Evolutionary conservation across 2,888 invertebrate species (phyloP).

Genomic region (Apamea anceps): DNA sequence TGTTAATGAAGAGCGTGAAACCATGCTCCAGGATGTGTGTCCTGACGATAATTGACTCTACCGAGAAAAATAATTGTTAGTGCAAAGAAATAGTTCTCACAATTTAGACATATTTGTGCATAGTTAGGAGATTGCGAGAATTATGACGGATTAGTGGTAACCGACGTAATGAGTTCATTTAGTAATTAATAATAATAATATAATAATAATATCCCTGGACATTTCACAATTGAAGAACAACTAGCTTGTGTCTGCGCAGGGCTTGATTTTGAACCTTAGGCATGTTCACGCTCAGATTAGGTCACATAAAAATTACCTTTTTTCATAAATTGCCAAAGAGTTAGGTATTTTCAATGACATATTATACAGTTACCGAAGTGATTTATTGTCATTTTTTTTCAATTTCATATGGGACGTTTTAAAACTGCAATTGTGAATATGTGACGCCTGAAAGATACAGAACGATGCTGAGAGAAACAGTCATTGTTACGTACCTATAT

Average conservation of each 20-base stretch:
- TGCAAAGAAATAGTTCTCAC: constrained; percentile 18
- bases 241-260: background rate
- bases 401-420: background rate
- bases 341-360: background rate
- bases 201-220: too few species aligned
- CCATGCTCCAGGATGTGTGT: constrained; percentile 32
- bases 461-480: background rate
- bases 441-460: background rate
- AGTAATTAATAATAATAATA: too few species aligned
- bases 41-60: constrained; percentile 4
- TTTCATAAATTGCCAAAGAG: background rate
- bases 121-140: constrained; percentile 34
- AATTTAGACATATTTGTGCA: constrained; percentile 42
- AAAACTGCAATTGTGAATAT: background rate
- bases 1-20: constrained; percentile 2
- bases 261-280: background rate
- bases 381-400: too few species aligned
- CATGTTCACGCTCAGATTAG: background rate
- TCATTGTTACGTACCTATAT: too few species aligned
- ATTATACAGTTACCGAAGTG: background rate
- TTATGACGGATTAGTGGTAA: constrained; percentile 2
- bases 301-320: too few species aligned
- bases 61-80: constrained; percentile 10
- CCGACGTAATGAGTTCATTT: constrained; percentile 39
- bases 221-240: too few species aligned